phyloP scores from a whole-genome alignment of 2,113 vertebrate species.

The Hippotragus niger region DNA sequence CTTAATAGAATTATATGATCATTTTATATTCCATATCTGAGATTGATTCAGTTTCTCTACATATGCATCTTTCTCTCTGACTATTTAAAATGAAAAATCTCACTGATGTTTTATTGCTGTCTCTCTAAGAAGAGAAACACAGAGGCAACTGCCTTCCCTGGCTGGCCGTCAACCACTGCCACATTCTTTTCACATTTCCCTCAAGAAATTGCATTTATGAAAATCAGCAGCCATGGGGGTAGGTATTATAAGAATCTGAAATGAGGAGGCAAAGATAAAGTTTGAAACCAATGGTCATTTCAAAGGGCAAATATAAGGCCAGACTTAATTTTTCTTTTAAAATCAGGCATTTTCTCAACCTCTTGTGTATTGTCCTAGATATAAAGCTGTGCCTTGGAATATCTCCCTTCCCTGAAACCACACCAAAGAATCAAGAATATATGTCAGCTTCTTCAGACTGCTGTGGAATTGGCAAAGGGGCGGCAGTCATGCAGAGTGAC shows the following conservation, averaged over 20 bases:
- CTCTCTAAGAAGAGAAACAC: slow-evolving; percentile 7
- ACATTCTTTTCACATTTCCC: slow-evolving; percentile 36
- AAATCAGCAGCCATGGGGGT: neutral
- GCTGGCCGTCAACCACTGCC: neutral
- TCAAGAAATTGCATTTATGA: slow-evolving; percentile 24
- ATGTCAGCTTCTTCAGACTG: neutral
- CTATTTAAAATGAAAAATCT: slow-evolving; percentile 27
- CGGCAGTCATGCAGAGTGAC: neutral
- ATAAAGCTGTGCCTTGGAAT: neutral
- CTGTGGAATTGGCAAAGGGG: neutral
- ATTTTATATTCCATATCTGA: slow-evolving; percentile 6
- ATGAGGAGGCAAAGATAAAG: neutral
- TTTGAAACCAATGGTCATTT: neutral
- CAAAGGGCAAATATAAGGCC: neutral
- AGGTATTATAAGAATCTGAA: neutral
- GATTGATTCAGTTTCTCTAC: neutral
- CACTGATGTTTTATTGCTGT: slow-evolving; percentile 8
- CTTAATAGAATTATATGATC: slow-evolving; percentile 19
- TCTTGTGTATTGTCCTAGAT: neutral
- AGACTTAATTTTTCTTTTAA: neutral
- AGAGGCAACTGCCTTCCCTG: neutral
- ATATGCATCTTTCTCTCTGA: neutral
- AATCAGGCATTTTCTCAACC: neutral
- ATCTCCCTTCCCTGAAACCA: neutral
- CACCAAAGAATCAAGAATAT: neutral